Conservation (phyloP, 2,888 invertebrate genomes). For the Drosophila pegasa region DNA sequence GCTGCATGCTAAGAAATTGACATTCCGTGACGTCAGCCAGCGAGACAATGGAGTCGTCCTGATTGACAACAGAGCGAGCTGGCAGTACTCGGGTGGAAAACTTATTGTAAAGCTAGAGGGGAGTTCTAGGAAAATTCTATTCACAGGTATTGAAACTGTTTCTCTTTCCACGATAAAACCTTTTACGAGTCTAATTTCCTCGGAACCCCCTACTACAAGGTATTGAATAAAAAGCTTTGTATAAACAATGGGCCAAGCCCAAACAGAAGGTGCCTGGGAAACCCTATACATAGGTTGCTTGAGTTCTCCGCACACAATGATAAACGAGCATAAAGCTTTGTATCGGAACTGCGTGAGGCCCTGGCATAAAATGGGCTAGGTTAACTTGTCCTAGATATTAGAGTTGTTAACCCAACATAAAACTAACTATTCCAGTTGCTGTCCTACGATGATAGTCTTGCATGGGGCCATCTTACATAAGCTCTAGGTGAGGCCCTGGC, state of each 20-base stretch:
- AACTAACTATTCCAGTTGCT: neutral
- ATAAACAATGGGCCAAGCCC: neutral
- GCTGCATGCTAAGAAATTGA: conserved; percentile 37
- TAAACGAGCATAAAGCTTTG: neutral
- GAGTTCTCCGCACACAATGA: neutral
- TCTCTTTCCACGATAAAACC: neutral
- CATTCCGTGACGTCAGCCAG: conserved; percentile 17
- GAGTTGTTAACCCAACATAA: neutral
- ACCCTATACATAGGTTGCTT: neutral
- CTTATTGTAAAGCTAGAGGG: too few relatives aligned
- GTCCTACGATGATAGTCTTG: neutral
- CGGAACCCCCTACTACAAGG: neutral
- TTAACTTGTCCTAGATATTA: neutral
- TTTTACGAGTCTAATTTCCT: neutral
- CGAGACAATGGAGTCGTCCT: conserved; percentile 10
- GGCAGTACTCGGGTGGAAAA: too few relatives aligned
- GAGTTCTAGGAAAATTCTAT: neutral
- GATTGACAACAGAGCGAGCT: neutral
- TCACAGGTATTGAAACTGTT: neutral
- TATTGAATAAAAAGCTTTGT: neutral
- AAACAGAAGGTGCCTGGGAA: neutral
- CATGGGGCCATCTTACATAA: conserved; percentile 1
- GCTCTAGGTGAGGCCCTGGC: neutral
- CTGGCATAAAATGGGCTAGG: neutral
- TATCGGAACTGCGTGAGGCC: neutral